phyloP scores from a whole-genome alignment of 1,140 invertebrate species.

The Sinonovacula constricta region DNA sequence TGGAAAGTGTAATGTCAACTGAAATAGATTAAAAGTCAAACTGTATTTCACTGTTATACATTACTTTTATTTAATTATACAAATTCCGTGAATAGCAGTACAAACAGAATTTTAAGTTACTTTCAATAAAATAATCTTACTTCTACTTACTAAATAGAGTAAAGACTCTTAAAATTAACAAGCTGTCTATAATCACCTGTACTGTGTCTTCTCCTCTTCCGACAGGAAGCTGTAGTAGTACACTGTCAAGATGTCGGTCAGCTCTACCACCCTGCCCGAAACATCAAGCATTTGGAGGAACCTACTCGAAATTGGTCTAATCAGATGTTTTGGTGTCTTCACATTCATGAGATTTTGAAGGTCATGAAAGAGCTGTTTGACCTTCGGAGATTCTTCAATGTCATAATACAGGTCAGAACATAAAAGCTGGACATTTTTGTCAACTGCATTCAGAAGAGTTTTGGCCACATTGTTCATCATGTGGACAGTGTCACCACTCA shows the following conservation, averaged over 20 bases:
- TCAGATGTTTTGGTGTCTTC: conserved; percentile 4
- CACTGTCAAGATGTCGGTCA: neutral
- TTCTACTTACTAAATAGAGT: too few relatives aligned
- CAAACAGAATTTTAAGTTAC: too few relatives aligned
- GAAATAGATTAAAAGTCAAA: too few relatives aligned
- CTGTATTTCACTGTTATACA: too few relatives aligned
- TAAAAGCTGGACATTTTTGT: neutral
- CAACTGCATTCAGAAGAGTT: neutral
- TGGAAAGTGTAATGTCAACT: too few relatives aligned
- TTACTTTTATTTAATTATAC: too few relatives aligned
- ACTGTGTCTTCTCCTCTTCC: neutral
- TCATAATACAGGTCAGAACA: conserved; percentile 1
- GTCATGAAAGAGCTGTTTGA: neutral
- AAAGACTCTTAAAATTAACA: too few relatives aligned
- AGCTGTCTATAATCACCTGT: conserved; percentile 4
- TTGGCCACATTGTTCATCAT: conserved; percentile 12
- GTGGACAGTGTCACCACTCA: conserved; percentile 25
- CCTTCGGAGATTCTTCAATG: neutral
- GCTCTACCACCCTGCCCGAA: neutral
- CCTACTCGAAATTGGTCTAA: neutral
- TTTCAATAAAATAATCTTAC: too few relatives aligned
- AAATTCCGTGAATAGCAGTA: too few relatives aligned
- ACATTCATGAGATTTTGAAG: neutral
- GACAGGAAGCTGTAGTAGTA: neutral
- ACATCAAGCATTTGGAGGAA: conserved; percentile 1